A percentile compares a stretch with the other conserved stretches of the same genome.
These are phyloP conservation scores for Sturnira hondurensis DNA, from an alignment of 2,113 vertebrate species.

Conservation along the genomic window DNA sequence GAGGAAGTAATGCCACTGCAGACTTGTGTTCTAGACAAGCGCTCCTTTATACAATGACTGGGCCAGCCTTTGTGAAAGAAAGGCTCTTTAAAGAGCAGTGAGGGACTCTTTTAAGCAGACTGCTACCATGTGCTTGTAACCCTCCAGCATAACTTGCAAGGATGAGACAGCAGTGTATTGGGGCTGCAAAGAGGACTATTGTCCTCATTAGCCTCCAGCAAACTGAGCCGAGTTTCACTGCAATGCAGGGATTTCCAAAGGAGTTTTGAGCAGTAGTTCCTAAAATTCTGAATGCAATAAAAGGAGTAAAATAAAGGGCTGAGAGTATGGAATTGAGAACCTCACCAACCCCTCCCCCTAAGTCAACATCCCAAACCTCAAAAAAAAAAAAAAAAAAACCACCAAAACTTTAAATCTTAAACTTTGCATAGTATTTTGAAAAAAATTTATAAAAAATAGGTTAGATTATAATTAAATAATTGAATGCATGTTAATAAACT, in stretches of 20 bases:
- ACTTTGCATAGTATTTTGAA: neutral
- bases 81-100: slow-evolving; percentile 78
- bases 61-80: slow-evolving; percentile 73
- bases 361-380: neutral
- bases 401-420: slow-evolving; percentile 32
- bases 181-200: slow-evolving; percentile 77
- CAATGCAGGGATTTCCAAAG: slow-evolving; percentile 59
- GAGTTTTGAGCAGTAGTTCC: slow-evolving; percentile 47
- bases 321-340: neutral
- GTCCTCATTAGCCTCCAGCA: slow-evolving; percentile 72
- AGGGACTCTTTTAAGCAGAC: slow-evolving; percentile 76
- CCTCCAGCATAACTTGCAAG: slow-evolving; percentile 72
- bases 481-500: slow-evolving; percentile 16
- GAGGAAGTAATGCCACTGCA: slow-evolving; percentile 54
- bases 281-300: slow-evolving; percentile 64
- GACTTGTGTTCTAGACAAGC: slow-evolving; percentile 74
- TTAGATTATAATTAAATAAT: neutral
- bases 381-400: no score
- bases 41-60: slow-evolving; percentile 73
- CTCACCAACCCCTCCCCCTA: neutral
- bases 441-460: neutral
- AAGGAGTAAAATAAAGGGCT: slow-evolving; percentile 43
- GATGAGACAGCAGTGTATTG: slow-evolving; percentile 77
- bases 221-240: slow-evolving; percentile 43
- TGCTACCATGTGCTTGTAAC: slow-evolving; percentile 73